These are phyloP conservation scores for Lophotis ruficrista DNA, from an alignment of 2,113 vertebrate species.

Conservation along the genomic window DNA sequence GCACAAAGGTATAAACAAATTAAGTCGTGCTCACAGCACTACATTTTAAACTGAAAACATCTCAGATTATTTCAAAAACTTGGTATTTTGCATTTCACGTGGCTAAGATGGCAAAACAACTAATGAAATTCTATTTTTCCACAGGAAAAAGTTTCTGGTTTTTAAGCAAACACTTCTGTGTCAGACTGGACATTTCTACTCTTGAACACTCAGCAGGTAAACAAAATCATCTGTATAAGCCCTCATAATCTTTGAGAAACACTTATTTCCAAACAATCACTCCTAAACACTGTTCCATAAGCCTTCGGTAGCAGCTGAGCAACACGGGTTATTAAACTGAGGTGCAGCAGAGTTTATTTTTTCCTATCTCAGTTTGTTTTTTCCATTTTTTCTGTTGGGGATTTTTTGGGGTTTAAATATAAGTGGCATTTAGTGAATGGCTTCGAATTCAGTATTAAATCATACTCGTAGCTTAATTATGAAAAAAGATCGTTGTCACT, in stretches of 20 bases:
- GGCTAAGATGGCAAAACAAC: background rate
- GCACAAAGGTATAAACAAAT: background rate
- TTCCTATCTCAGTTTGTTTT: conserved; percentile 38
- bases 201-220: conserved; percentile 31
- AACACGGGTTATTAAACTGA: background rate
- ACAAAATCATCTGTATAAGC: conserved; percentile 45
- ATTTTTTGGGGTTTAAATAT: background rate
- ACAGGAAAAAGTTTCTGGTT: background rate
- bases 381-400: background rate
- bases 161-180: background rate
- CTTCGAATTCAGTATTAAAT: conserved; percentile 32
- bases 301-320: background rate
- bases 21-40: background rate
- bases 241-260: conserved; percentile 48
- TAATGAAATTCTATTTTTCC: background rate
- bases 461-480: conserved; percentile 4
- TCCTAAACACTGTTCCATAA: conserved; percentile 34
- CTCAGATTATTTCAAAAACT: background rate
- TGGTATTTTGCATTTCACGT: background rate
- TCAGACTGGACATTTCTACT: conserved; percentile 31
- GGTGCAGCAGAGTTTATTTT: conserved; percentile 26
- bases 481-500: conserved; percentile 32
- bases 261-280: conserved; percentile 37
- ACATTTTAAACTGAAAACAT: background rate
- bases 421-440: background rate